These are phyloP conservation scores for Isichthys henryi DNA, from an alignment of 2,113 vertebrate species.

Conservation along the genomic window DNA sequence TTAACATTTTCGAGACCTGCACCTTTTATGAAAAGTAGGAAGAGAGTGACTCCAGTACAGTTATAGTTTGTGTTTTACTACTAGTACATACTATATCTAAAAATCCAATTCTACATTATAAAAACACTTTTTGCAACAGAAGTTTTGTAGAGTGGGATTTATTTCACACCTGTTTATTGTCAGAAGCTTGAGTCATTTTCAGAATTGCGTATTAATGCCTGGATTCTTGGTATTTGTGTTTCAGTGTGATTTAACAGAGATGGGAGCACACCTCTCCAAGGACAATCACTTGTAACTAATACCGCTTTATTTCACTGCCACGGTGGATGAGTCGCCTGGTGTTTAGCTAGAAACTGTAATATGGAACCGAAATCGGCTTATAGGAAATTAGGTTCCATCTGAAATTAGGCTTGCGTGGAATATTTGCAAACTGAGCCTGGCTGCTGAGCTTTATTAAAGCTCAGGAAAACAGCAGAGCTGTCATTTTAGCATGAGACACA, in stretches of 20 bases:
- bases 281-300: conserved; percentile 20
- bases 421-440: background rate
- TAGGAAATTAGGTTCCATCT: conserved; percentile 19
- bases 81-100: background rate
- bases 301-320: conserved; percentile 19
- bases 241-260: conserved; percentile 10
- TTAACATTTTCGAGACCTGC: too few species aligned
- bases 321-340: background rate
- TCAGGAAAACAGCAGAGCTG: background rate
- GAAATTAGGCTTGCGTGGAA: conserved; percentile 9
- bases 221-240: conserved; percentile 7
- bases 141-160: background rate
- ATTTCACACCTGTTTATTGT: background rate
- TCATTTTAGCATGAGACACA: conserved; percentile 12
- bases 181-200: background rate
- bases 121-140: background rate
- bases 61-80: background rate
- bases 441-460: conserved; percentile 2
- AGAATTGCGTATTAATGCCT: background rate
- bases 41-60: background rate
- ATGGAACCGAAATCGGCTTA: conserved; percentile 17
- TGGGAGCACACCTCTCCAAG: background rate
- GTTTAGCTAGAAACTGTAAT: conserved; percentile 1
- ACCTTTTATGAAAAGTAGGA: background rate
- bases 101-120: background rate